Conservation (phyloP, 2,113 vertebrate species). For the Percopsis transmontana region DNA sequence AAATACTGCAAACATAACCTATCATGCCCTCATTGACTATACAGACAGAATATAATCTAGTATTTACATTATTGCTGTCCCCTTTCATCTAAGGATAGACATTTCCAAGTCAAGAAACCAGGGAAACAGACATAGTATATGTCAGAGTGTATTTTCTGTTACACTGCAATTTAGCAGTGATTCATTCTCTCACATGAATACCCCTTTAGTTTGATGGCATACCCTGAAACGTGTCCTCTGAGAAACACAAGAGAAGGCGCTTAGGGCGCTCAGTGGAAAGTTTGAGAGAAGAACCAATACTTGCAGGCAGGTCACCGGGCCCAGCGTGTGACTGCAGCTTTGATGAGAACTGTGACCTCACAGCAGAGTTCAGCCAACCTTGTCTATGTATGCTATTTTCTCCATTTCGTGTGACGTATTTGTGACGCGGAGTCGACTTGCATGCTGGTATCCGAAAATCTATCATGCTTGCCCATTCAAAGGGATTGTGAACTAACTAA, state of each 20-base stretch:
- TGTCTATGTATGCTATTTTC: not conserved
- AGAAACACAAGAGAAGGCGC: not conserved
- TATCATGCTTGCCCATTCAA: not conserved
- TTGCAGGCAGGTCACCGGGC: conserved; percentile 6
- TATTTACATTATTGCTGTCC: conserved; percentile 1
- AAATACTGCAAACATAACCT: too few species aligned
- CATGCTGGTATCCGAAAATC: not conserved
- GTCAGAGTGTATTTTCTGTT: conserved; percentile 18
- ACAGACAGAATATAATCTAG: too few species aligned
- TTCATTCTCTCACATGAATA: conserved; percentile 30
- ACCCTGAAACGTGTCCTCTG: not conserved
- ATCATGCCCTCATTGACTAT: too few species aligned
- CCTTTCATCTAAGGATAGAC: conserved; percentile 1
- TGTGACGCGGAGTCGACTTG: not conserved
- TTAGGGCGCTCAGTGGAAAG: conserved; percentile 1
- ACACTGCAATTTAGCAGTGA: conserved; percentile 34
- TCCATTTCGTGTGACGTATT: not conserved
- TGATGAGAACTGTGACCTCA: not conserved
- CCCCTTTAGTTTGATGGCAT: conserved; percentile 24
- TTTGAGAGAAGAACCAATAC: conserved; percentile 19
- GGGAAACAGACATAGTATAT: conserved; percentile 10
- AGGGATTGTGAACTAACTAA: not conserved
- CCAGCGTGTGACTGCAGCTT: not conserved
- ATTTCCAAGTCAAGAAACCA: conserved; percentile 13
- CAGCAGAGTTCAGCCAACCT: not conserved